These are phyloP conservation scores for Collichthys lucidus DNA, from an alignment of 2,113 vertebrate species.

Conservation along the genomic window DNA sequence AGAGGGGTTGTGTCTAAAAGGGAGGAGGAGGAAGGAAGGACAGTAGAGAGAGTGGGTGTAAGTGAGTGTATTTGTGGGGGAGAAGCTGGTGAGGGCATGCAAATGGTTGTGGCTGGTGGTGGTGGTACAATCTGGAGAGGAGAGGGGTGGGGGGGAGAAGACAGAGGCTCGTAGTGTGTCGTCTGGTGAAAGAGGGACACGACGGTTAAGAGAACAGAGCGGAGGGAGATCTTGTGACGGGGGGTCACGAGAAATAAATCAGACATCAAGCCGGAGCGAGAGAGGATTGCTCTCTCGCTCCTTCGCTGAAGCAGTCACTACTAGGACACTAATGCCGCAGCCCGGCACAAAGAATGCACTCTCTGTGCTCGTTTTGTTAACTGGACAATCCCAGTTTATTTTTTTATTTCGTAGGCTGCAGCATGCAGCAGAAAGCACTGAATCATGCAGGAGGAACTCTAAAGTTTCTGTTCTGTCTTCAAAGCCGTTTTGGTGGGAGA, in stretches of 20 bases:
- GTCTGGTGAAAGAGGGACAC: slow-evolving; percentile 68
- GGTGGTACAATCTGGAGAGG: slow-evolving; percentile 45
- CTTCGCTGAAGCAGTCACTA: slow-evolving; percentile 47
- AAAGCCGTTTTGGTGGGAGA: slow-evolving; percentile 55
- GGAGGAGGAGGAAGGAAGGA: neutral
- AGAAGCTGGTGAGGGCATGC: slow-evolving; percentile 54
- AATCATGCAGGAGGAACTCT: slow-evolving; percentile 12
- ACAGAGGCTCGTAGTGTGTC: slow-evolving; percentile 73
- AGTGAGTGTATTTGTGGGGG: slow-evolving; percentile 19
- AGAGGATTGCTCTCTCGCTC: slow-evolving; percentile 66
- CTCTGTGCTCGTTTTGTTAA: slow-evolving; percentile 43
- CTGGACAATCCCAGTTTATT: slow-evolving; percentile 6
- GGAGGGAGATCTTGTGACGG: slow-evolving; percentile 80
- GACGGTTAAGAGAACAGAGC: slow-evolving; percentile 60
- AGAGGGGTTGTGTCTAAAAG: slow-evolving; percentile 38
- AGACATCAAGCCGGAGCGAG: slow-evolving; percentile 76
- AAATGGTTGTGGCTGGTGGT: slow-evolving; percentile 56
- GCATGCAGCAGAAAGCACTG: neutral
- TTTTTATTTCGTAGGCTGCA: slow-evolving; percentile 14
- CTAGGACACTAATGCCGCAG: slow-evolving; percentile 24
- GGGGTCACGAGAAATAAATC: slow-evolving; percentile 84
- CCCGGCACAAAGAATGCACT: slow-evolving; percentile 36
- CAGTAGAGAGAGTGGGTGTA: neutral
- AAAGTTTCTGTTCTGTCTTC: slow-evolving; percentile 15
- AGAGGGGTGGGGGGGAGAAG: slow-evolving; percentile 23